Evolutionary conservation across 2,797 vertebrate genomes (phyloP), one percentile per base, ranked within the genome.

Genomic region (Pangasius larnaudii): DNA sequence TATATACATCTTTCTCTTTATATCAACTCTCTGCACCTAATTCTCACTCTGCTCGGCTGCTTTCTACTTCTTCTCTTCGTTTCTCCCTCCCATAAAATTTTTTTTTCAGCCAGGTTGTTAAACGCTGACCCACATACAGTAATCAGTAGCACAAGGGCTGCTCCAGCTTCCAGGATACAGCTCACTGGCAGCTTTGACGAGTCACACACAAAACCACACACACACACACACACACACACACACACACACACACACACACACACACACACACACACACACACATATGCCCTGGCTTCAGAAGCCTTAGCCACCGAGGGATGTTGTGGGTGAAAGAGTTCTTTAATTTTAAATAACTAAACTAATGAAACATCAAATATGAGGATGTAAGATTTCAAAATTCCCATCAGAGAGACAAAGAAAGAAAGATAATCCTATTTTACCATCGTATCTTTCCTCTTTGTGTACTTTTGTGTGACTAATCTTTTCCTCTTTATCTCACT

Each of bases 291-390:
- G 9, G 72, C 53, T 86, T 84, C 65, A 79, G 63, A 84, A 53
- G 39, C 42, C 22, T 65, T 30, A 61, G 16, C 42, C 42, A 13
- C 39, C n/a, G 61, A 56, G 53, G 33, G 63, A 33, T 65, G 65
- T 56, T 75, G 59, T 88, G 67, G 75, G 63, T 91, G n/a, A 69
- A 89, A 89, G 87, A 85, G 85, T 88, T 89, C 59, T 85, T 86
- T 83, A 85, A 82, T 63, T 89, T 83, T 75, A 90, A 78, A 61
- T 10, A 87, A 71, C 69, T 71, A 79, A 88, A 71, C 65, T 72
- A 61, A 85, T 56, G 53, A 90, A 86, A 85, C 85, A 85, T 61
- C 36, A 61, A 78, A 77, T 65, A 51, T 85, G 58, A 87, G 82
- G 11, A 59, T 72, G 61, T 71, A 56, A 84, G 49, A 49, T 72